These are phyloP conservation scores for Meloidogyne exigua DNA, from an alignment of 1,140 invertebrate genomes.

Conservation along the genomic window DNA sequence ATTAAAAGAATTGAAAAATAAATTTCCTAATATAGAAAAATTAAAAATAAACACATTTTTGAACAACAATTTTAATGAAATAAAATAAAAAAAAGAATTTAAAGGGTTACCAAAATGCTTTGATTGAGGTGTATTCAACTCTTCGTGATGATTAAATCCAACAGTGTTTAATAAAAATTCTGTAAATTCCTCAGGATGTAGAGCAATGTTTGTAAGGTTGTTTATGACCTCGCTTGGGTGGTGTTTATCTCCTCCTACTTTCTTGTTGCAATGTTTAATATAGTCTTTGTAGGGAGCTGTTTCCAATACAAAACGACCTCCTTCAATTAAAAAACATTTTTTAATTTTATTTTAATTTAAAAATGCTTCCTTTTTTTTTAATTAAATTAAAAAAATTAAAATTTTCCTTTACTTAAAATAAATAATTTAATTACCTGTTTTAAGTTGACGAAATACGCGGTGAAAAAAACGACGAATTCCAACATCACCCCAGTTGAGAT, in stretches of 20 bases:
- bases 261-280: conserved; percentile 45
- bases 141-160: conserved; percentile 43
- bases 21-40: background rate
- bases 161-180: conserved; percentile 42
- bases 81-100: background rate
- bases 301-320: conserved; percentile 86
- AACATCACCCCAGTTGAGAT: conserved; percentile 90
- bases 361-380: background rate
- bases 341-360: background rate
- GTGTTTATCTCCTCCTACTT: conserved; percentile 9
- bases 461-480: conserved; percentile 90
- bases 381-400: too few species aligned
- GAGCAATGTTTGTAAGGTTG: conserved; percentile 46
- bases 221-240: conserved; percentile 32
- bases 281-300: conserved; percentile 74
- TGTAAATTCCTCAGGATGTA: conserved; percentile 56
- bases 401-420: too few species aligned
- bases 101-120: conserved; percentile 25
- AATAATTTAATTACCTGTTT: conserved; percentile 51
- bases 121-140: conserved; percentile 34
- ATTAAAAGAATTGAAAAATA: background rate
- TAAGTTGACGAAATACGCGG: conserved; percentile 83
- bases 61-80: background rate
- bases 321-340: conserved; percentile 67
- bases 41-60: background rate